A percentile compares a stretch with the other conserved stretches of the same genome.
phyloP scores from a whole-genome alignment of 2,113 vertebrate genomes.

The Pseudopodoces humilis region DNA sequence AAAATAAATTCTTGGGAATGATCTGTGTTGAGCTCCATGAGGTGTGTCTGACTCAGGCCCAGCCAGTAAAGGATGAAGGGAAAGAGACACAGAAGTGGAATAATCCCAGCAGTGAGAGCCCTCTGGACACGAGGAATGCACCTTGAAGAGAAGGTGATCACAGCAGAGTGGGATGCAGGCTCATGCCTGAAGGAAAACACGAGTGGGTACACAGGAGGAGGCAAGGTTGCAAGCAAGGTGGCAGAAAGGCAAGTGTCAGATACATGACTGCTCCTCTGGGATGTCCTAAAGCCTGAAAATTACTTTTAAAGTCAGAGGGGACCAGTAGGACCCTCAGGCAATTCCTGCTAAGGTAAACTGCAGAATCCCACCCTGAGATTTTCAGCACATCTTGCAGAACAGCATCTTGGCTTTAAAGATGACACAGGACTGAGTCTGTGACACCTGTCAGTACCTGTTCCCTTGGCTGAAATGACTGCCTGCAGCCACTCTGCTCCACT shows the following conservation, averaged over 20 bases:
- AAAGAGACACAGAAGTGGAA: not conserved
- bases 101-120: not conserved
- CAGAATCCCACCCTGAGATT: not conserved
- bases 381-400: not conserved
- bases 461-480: not conserved
- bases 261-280: fast-evolving
- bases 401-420: not conserved
- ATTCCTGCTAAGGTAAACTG: not conserved
- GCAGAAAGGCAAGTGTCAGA: not conserved
- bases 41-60: not conserved
- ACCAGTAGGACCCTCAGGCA: not conserved
- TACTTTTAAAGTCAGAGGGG: not conserved
- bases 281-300: not conserved
- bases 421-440: not conserved
- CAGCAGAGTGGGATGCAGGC: not conserved
- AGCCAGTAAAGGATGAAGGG: not conserved
- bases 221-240: not conserved
- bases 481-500: not conserved
- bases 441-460: not conserved
- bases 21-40: not conserved
- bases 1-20: not conserved
- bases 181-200: not conserved
- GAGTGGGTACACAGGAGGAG: not conserved
- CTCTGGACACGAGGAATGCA: not conserved
- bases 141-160: not conserved